A percentile compares a stretch with the other conserved stretches of the same genome.
Conservation (phyloP, 2,888 invertebrate species). For the Agriotes lineatus region DNA sequence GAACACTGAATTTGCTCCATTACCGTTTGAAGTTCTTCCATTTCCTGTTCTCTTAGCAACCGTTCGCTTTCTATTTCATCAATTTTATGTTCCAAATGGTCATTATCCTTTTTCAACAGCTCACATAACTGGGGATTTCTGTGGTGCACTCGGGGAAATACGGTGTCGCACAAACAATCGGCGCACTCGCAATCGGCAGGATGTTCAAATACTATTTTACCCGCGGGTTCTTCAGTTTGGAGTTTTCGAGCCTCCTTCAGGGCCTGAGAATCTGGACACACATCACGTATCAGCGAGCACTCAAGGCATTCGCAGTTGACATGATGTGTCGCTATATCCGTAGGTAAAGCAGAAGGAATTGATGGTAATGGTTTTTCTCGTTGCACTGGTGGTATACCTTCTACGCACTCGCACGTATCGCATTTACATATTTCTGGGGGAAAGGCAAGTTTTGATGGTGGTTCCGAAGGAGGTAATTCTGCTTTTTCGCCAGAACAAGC, state of each 20-base stretch:
- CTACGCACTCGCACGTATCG: neutral
- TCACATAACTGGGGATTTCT: neutral
- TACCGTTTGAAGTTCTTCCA: conserved; percentile 3
- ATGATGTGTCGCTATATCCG: too few species aligned
- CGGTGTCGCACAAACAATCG: neutral
- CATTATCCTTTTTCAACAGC: neutral
- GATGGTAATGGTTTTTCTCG: too few species aligned
- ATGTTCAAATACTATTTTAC: too few species aligned
- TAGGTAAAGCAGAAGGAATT: too few species aligned
- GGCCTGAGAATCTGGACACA: too few species aligned
- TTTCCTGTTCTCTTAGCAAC: conserved; percentile 10
- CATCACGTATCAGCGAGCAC: too few species aligned
- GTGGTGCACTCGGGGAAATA: neutral
- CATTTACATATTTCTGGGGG: neutral
- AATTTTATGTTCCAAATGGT: neutral
- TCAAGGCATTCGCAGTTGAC: too few species aligned
- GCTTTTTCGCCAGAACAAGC: neutral
- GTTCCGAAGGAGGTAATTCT: neutral
- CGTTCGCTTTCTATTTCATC: conserved; percentile 10
- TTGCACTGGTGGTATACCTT: too few species aligned
- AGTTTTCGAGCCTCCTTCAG: too few species aligned
- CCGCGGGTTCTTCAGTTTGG: too few species aligned
- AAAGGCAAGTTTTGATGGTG: neutral
- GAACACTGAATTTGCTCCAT: neutral
- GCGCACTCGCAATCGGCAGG: neutral